A percentile compares a stretch with the other conserved stretches of the same genome.
These are phyloP conservation scores for Chrysochloris asiatica DNA, from an alignment of 2,113 vertebrate genomes.

Conservation along the genomic window DNA sequence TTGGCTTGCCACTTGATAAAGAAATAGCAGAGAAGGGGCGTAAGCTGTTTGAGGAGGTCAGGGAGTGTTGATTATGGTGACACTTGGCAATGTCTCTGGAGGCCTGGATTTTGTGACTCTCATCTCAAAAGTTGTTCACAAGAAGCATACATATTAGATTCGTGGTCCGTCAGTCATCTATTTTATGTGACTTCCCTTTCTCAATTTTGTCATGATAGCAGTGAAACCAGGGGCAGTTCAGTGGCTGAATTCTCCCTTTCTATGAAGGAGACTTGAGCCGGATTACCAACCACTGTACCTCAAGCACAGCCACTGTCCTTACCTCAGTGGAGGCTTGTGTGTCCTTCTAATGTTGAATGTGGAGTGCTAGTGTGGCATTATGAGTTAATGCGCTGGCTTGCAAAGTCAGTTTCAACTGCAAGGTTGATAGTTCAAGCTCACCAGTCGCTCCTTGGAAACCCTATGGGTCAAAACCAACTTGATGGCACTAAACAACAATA, in stretches of 20 bases:
- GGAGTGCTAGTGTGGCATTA: too few relatives aligned
- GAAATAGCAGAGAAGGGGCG: not conserved
- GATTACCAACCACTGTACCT: not conserved
- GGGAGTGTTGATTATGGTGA: not conserved
- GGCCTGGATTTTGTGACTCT: not conserved
- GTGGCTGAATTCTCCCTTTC: not conserved
- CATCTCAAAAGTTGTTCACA: not conserved
- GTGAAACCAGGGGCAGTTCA: not conserved
- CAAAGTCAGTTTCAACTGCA: too few relatives aligned
- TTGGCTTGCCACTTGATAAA: too few relatives aligned
- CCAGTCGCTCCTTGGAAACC: too few relatives aligned
- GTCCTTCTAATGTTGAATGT: too few relatives aligned
- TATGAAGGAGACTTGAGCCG: not conserved
- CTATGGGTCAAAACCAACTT: too few relatives aligned
- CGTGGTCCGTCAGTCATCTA: not conserved
- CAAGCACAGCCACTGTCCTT: not conserved
- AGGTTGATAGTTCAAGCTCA: too few relatives aligned
- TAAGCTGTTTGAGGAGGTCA: not conserved
- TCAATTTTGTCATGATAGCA: not conserved
- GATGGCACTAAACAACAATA: too few relatives aligned
- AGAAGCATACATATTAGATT: not conserved
- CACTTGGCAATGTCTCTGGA: not conserved
- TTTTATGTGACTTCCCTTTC: not conserved
- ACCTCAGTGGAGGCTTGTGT: not conserved
- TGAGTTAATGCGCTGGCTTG: too few relatives aligned